Conservation (phyloP, 2,797 vertebrate species). For the Oreochromis grahami region DNA sequence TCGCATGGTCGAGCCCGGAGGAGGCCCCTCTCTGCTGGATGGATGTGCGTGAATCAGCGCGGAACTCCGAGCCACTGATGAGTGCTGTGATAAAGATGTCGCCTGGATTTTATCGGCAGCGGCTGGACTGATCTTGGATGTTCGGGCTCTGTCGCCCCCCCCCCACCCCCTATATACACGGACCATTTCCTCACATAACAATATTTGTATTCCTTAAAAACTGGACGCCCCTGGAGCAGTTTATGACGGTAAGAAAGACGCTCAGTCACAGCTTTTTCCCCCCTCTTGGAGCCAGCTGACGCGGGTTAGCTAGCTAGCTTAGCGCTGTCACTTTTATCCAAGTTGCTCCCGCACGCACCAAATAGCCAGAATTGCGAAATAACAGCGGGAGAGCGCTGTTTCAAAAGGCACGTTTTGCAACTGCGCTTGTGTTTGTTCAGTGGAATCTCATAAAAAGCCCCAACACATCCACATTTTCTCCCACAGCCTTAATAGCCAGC, state of each 20-base stretch:
- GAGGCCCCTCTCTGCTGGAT: constrained; percentile 74
- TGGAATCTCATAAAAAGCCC: neutral
- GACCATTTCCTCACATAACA: constrained; percentile 56
- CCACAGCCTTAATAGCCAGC: neutral
- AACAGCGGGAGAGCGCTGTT: neutral
- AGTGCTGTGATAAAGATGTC: constrained; percentile 60
- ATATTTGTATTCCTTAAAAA: constrained; percentile 72
- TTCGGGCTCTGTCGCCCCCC: constrained; percentile 56
- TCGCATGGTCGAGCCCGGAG: constrained; percentile 70
- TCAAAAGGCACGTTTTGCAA: neutral
- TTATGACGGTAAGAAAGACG: constrained; percentile 79
- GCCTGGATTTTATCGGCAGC: constrained; percentile 64
- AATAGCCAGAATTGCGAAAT: neutral
- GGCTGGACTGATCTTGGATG: constrained; percentile 76
- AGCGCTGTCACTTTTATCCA: constrained; percentile 70
- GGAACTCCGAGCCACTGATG: constrained; percentile 56
- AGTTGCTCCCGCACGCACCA: constrained; percentile 38
- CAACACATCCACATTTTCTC: neutral
- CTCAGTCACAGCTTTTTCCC: neutral
- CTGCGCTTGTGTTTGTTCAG: neutral
- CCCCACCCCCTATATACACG: neutral
- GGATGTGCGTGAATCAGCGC: constrained; percentile 67
- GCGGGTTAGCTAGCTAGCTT: constrained; percentile 58
- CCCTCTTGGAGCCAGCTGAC: constrained; percentile 27
- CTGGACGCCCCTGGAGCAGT: constrained; percentile 81